A percentile compares a stretch with the other conserved stretches of the same genome.
Evolutionary conservation across 2,113 vertebrate genomes (phyloP).

Genomic region (Acinonyx jubatus): DNA sequence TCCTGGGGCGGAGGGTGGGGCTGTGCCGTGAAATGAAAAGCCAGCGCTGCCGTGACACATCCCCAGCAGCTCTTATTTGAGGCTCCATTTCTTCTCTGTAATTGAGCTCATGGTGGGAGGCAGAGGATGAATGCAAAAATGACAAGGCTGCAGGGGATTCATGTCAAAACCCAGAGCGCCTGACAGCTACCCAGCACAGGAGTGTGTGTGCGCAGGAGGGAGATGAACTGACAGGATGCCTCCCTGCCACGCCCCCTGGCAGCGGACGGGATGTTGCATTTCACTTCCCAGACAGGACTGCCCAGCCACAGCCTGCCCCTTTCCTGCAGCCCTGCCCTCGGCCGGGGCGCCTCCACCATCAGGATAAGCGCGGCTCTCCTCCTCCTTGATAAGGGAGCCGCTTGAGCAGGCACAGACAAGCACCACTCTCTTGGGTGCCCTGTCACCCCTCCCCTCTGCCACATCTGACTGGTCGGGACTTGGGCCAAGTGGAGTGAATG

Average conservation of each 20-base stretch:
- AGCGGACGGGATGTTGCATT: background rate
- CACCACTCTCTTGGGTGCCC: background rate
- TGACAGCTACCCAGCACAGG: slow-evolving; percentile 17
- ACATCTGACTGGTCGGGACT: background rate
- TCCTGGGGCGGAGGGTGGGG: background rate
- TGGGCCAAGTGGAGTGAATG: background rate
- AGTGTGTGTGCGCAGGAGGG: background rate
- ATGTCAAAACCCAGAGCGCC: background rate
- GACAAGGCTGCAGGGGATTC: slow-evolving; percentile 52
- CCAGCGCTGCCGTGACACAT: background rate
- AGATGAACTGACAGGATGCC: background rate
- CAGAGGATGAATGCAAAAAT: slow-evolving; percentile 16
- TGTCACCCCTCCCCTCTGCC: background rate
- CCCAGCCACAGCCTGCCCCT: fast-evolving
- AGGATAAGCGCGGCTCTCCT: fast-evolving
- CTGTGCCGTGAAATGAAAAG: fast-evolving
- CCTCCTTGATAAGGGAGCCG: background rate
- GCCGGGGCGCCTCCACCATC: background rate
- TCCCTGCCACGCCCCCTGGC: background rate
- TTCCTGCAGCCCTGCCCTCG: background rate
- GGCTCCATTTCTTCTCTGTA: slow-evolving; percentile 55
- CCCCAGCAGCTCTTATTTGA: background rate
- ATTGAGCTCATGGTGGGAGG: slow-evolving; percentile 45
- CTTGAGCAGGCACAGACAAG: background rate
- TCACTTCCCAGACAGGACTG: background rate